These are phyloP conservation scores for Abramis brama DNA, from an alignment of 2,113 vertebrate species.

Conservation along the genomic window DNA sequence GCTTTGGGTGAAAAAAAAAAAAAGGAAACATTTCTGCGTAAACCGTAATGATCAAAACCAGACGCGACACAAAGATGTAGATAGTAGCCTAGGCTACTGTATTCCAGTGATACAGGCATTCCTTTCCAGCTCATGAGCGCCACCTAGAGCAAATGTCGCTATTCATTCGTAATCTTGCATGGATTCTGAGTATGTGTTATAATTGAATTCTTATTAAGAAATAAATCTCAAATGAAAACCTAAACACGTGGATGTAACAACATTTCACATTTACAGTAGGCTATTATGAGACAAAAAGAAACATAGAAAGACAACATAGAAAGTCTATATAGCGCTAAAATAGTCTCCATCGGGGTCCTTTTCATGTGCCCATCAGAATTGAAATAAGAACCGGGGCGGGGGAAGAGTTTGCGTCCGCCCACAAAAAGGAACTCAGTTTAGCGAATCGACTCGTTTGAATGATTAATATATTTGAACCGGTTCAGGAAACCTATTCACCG, in stretches of 20 bases:
- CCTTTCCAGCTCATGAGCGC: not conserved
- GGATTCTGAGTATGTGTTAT: not conserved
- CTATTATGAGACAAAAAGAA: not conserved
- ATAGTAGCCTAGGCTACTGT: too few relatives aligned
- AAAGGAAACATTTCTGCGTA: not conserved
- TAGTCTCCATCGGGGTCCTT: not conserved
- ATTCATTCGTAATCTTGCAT: not conserved
- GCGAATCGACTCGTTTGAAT: conserved; percentile 6
- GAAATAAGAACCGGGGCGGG: not conserved
- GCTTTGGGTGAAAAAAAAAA: too few relatives aligned
- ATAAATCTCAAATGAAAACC: not conserved
- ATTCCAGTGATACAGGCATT: not conserved
- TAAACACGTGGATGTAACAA: not conserved
- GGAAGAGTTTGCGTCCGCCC: not conserved
- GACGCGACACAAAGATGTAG: not conserved
- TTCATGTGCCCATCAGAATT: too few relatives aligned
- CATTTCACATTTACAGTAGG: not conserved
- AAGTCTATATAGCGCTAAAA: not conserved
- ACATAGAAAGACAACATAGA: not conserved
- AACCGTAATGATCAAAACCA: not conserved
- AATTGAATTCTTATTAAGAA: not conserved
- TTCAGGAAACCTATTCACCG: not conserved
- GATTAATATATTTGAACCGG: not conserved
- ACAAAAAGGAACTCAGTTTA: not conserved
- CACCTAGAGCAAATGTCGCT: not conserved